These are phyloP conservation scores for Trilocha varians DNA, from an alignment of 2,888 invertebrate species.

Conservation along the genomic window DNA sequence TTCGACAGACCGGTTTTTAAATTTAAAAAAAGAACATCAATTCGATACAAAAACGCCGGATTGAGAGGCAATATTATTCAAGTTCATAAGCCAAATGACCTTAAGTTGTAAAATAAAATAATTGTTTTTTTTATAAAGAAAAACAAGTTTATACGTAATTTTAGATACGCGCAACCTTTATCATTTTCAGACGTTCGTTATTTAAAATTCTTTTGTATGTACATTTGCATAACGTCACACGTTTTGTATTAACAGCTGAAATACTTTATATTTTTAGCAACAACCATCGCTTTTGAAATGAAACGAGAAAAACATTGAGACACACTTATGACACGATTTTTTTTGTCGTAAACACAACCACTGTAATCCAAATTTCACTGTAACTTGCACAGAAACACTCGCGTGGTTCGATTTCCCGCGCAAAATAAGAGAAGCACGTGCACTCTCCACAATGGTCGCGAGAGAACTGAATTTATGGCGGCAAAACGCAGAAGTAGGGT, in stretches of 20 bases:
- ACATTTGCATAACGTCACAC: slow-evolving; percentile 34
- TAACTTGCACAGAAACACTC: slow-evolving; percentile 15
- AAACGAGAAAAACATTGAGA: slow-evolving; percentile 8
- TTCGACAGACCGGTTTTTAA: no score
- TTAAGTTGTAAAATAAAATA: not conserved
- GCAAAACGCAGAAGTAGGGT: slow-evolving; percentile 16
- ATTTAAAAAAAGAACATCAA: no score
- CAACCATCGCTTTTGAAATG: slow-evolving; percentile 3
- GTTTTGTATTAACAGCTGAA: slow-evolving; percentile 36
- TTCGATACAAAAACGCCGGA: no score
- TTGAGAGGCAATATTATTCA: no score
- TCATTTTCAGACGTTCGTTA: slow-evolving; percentile 28
- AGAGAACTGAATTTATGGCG: slow-evolving; percentile 32
- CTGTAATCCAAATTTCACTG: slow-evolving; percentile 12
- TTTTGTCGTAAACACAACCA: not conserved
- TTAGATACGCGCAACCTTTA: slow-evolving; percentile 18
- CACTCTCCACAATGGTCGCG: slow-evolving; percentile 23
- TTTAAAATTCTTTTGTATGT: slow-evolving; percentile 35
- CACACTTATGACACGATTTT: slow-evolving; percentile 14
- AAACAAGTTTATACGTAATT: slow-evolving; percentile 20
- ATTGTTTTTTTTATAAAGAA: slow-evolving; percentile 1
- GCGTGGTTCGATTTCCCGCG: slow-evolving; percentile 43
- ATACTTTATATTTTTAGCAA: not conserved
- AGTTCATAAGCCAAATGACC: not conserved
- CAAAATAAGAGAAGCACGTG: slow-evolving; percentile 32